A percentile compares a stretch with the other conserved stretches of the same genome.
phyloP scores from a whole-genome alignment of 2,797 vertebrate genomes.

The Mareca strepera region DNA sequence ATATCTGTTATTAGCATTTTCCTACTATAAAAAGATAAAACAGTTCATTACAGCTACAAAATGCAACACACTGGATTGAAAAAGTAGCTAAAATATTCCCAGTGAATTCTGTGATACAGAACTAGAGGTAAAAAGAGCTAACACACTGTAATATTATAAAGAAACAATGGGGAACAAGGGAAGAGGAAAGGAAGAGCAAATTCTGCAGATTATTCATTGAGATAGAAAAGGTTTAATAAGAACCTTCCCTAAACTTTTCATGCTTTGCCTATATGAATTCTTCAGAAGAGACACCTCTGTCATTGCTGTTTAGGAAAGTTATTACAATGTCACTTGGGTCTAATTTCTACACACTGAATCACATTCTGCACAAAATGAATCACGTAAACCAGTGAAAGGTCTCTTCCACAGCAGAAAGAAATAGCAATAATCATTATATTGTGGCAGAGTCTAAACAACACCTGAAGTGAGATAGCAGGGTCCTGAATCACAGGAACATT shows the following conservation, averaged over 20 bases:
- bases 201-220: background rate
- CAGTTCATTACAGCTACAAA: background rate
- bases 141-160: background rate
- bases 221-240: background rate
- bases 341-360: background rate
- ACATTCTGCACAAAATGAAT: background rate
- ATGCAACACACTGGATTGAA: background rate
- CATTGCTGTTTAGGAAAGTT: background rate
- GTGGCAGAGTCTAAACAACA: background rate
- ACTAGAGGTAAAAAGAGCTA: background rate
- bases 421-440: background rate
- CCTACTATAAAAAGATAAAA: background rate
- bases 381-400: background rate
- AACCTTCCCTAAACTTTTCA: background rate
- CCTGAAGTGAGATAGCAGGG: background rate
- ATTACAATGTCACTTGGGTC: background rate
- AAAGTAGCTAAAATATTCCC: background rate
- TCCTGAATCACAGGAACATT: background rate
- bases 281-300: background rate
- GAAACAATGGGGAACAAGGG: background rate
- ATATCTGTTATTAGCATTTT: background rate
- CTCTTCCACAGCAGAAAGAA: background rate
- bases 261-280: background rate
- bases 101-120: background rate
- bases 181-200: background rate